phyloP scores from a whole-genome alignment of 2,797 vertebrate genomes.

The Tauraco hartlaubi region DNA sequence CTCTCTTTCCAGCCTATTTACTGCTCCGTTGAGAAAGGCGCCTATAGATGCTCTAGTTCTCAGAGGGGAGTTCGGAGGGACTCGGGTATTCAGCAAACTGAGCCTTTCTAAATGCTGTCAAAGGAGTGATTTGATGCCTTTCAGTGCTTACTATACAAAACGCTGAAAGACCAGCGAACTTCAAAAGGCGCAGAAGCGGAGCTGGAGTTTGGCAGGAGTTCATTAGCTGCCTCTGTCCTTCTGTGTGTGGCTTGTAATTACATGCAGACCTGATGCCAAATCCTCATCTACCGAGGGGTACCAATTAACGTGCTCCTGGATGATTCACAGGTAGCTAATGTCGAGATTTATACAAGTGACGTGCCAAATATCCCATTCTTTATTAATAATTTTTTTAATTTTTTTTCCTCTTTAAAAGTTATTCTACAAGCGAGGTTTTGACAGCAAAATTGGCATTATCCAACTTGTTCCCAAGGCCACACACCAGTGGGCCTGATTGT shows the following conservation, averaged over 20 bases:
- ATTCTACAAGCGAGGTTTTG: background rate
- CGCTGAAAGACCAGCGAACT: slow-evolving; percentile 76
- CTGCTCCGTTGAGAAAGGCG: slow-evolving; percentile 31
- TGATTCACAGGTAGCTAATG: slow-evolving; percentile 63
- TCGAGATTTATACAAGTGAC: background rate
- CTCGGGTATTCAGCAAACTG: slow-evolving; percentile 75
- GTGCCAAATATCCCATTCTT: background rate
- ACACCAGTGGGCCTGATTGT: background rate
- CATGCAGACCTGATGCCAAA: slow-evolving; percentile 77
- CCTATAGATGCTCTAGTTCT: slow-evolving; percentile 68
- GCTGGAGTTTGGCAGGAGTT: slow-evolving; percentile 78
- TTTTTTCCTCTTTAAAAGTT: background rate
- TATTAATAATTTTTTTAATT: background rate
- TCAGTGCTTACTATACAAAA: slow-evolving; percentile 78
- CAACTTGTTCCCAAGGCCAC: background rate
- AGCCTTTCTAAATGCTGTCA: slow-evolving; percentile 70
- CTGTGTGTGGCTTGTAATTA: slow-evolving; percentile 83
- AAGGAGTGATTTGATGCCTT: slow-evolving; percentile 78
- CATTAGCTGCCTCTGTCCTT: slow-evolving; percentile 79
- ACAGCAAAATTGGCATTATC: background rate
- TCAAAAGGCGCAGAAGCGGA: slow-evolving; percentile 78
- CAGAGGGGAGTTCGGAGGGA: slow-evolving; percentile 66
- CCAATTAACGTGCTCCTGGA: slow-evolving; percentile 79
- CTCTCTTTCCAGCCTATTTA: slow-evolving; percentile 48
- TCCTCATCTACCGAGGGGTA: slow-evolving; percentile 76